Conservation (phyloP, 2,888 invertebrate species). For the Myathropa florea region DNA sequence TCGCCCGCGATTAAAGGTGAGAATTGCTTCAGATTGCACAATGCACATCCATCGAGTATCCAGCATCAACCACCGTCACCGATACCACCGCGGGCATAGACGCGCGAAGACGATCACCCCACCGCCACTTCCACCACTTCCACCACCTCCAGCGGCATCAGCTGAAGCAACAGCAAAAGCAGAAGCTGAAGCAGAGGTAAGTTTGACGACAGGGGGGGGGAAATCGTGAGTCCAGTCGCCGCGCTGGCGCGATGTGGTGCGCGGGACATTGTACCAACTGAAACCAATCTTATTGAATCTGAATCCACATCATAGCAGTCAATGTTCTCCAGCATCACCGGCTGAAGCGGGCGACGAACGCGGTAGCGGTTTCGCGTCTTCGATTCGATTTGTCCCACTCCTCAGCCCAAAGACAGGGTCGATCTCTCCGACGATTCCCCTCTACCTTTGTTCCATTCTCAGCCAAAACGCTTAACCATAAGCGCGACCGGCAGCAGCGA, state of each 20-base stretch:
- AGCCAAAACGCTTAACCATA: slow-evolving; percentile 55
- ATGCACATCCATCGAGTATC: slow-evolving; percentile 15
- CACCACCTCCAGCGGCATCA: background rate
- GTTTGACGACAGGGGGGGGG: slow-evolving; percentile 35
- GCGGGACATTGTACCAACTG: slow-evolving; percentile 1
- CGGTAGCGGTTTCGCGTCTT: slow-evolving; percentile 65
- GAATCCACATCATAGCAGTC: slow-evolving; percentile 47
- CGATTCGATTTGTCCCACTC: slow-evolving; percentile 52
- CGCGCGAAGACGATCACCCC: background rate
- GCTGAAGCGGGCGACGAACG: slow-evolving; percentile 25
- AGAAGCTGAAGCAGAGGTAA: slow-evolving; percentile 24
- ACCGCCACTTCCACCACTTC: background rate
- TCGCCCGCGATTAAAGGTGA: slow-evolving; percentile 65
- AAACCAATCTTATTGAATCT: slow-evolving; percentile 62
- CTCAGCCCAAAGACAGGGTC: background rate
- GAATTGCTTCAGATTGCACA: slow-evolving; percentile 71
- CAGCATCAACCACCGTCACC: background rate
- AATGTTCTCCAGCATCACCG: slow-evolving; percentile 31
- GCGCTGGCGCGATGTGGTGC: background rate
- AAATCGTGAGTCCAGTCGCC: slow-evolving; percentile 63
- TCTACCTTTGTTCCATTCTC: background rate
- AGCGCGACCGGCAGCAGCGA: slow-evolving; percentile 15
- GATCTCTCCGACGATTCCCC: background rate
- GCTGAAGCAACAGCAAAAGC: background rate
- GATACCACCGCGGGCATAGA: background rate